Base-by-base conservation (phyloP, 2,113 vertebrate species). In the Pachyramphus minor region DNA sequence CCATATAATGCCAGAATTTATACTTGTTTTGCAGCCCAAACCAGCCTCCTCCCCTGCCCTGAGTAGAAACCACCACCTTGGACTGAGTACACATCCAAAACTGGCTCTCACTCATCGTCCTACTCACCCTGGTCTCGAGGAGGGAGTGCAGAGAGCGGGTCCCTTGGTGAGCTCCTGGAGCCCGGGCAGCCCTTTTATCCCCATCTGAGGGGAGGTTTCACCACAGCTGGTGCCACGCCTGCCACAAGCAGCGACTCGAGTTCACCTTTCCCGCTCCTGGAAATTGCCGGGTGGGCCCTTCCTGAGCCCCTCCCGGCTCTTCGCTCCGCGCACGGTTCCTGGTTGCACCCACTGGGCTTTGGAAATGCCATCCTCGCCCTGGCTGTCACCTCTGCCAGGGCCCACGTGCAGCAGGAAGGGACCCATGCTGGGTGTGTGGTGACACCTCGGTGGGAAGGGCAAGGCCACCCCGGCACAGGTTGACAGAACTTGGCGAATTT, bases 371-470 rank as follows among this genome's bases (percentile, higher is more conserved):
- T 39, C 30, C 58, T 33, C 60, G 66, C 6, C 83, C 91, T 55
- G 37, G 31, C 37, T 3, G 0, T 66, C 45, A 11, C 62, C 85
- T 28, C 47, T 1, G 17, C 12, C 12, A 2, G 66, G 25, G 64
- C 27, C 42, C 19, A 77, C 30, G 8, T 16, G 37, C 5, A 20
- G 69, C 28, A 60, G 63, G 45, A n/a, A 22, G 47, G 52, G n/a
- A 13, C 37, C 39, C 67, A n/a, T 15, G 1, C 41, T 1, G 19
- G 6, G 5, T 2, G 14, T 1, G 2, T 14, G 20, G 62, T 44
- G 45, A 22, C 15, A 1, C 3, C 58, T 8, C 47, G 0, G 1
- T 0, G 0, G 2, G 8, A 2, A 41, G 37, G 67, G 12, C 59
- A 59, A 14, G n/a, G 10, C 30, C 4, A 0, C 4, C 11, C 2